A percentile compares a stretch with the other conserved stretches of the same genome.
phyloP scores from a whole-genome alignment of 2,113 vertebrate species.

The Drymodes brunneopygia region DNA sequence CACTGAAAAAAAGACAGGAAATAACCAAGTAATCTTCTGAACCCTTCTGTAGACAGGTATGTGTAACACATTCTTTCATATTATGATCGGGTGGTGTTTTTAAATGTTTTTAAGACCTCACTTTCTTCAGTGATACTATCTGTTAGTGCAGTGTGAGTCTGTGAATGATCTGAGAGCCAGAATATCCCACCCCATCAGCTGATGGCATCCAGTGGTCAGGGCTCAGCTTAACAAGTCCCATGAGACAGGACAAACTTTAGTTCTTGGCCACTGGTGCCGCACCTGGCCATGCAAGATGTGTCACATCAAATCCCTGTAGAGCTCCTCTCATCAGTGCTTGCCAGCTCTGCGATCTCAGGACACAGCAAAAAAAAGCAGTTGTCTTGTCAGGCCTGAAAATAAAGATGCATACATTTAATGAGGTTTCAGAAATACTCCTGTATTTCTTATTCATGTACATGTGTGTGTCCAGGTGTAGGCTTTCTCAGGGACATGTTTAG shows the following conservation, averaged over 20 bases:
- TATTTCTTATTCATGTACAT: neutral
- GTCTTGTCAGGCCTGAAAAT: neutral
- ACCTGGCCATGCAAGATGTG: fast-evolving
- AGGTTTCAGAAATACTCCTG: neutral
- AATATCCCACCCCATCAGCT: neutral
- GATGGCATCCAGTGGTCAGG: neutral
- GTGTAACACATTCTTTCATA: neutral
- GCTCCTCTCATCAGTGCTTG: fast-evolving
- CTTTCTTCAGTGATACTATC: neutral
- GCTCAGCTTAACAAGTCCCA: neutral
- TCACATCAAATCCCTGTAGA: neutral
- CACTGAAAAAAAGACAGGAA: neutral
- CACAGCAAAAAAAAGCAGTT: neutral
- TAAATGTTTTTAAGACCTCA: neutral
- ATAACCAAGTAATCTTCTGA: neutral
- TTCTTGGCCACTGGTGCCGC: neutral
- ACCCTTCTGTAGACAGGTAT: neutral
- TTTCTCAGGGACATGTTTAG: neutral
- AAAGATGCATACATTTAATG: neutral
- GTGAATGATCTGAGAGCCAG: neutral
- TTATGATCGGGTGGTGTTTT: neutral
- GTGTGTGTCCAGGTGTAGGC: neutral
- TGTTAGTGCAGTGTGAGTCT: neutral
- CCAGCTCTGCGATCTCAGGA: neutral
- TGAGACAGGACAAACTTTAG: neutral